These are phyloP conservation scores for Ptycholaimellus sp. DNA, from an alignment of 2,888 invertebrate species.

Conservation along the genomic window DNA sequence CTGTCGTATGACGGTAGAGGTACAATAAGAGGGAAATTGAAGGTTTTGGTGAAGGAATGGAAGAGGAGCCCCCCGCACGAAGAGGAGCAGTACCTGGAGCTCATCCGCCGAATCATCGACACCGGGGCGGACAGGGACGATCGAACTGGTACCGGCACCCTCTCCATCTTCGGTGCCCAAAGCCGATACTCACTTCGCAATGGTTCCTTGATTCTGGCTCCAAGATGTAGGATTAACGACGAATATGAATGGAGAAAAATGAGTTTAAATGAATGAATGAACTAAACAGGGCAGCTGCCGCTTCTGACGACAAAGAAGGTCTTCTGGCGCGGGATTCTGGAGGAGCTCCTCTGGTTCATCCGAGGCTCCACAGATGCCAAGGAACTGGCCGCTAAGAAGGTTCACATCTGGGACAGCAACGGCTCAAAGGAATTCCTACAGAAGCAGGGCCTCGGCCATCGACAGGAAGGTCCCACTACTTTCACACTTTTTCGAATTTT, in stretches of 20 bases:
- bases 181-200: conserved; percentile 51
- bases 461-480: conserved; percentile 73
- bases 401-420: conserved; percentile 89
- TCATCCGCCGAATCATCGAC: conserved; percentile 40
- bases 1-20: no score
- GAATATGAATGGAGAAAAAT: no score
- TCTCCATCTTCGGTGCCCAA: conserved; percentile 69
- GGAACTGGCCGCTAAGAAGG: conserved; percentile 38
- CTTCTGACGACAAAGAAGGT: conserved; percentile 79
- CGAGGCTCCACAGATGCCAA: conserved; percentile 65
- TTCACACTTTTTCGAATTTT: no score
- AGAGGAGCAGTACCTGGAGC: conserved; percentile 49
- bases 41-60: no score
- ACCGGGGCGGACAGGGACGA: conserved; percentile 45
- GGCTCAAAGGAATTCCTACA: conserved; percentile 69
- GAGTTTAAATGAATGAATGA: no score
- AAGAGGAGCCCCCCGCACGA: no score
- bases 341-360: conserved; percentile 84
- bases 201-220: conserved; percentile 12
- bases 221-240: no score
- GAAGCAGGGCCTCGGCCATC: conserved; percentile 50
- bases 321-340: conserved; percentile 65
- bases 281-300: no score
- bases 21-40: no score
- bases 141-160: conserved; percentile 67